These are phyloP conservation scores for Echinarachnius parma DNA, from an alignment of 53 echinoderm and acorn worm genomes.

Conservation along the genomic window DNA sequence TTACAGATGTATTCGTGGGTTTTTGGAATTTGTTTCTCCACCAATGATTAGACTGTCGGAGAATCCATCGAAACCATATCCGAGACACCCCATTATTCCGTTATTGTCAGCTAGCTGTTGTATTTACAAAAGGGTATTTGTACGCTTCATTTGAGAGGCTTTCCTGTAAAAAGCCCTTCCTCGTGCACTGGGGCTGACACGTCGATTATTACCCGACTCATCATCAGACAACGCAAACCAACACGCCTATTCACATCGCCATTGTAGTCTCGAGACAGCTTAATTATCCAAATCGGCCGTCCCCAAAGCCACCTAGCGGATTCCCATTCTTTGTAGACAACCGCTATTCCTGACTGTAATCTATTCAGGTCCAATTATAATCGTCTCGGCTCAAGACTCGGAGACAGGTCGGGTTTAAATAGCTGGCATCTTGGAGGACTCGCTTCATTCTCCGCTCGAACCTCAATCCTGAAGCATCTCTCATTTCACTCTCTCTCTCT, in stretches of 20 bases:
- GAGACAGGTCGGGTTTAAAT: slow-evolving; percentile 27
- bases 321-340: slow-evolving; percentile 38
- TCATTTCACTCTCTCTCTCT: too few relatives aligned
- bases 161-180: slow-evolving; percentile 27
- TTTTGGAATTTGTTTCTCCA: background rate
- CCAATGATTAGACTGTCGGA: slow-evolving; percentile 45
- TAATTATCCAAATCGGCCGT: slow-evolving; percentile 36
- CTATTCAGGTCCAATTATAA: slow-evolving; percentile 49
- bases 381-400: slow-evolving; percentile 41
- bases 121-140: slow-evolving; percentile 34
- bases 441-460: too few relatives aligned
- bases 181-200: slow-evolving; percentile 10
- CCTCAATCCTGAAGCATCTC: slow-evolving; percentile 22
- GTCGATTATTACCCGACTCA: slow-evolving; percentile 33
- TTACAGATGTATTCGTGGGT: background rate
- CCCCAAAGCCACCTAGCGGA: slow-evolving; percentile 46
- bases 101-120: slow-evolving; percentile 24
- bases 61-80: slow-evolving; percentile 26
- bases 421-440: too few relatives aligned
- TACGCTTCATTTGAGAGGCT: slow-evolving; percentile 30
- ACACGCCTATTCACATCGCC: slow-evolving; percentile 15
- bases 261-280: slow-evolving; percentile 46
- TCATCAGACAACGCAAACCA: slow-evolving; percentile 34
- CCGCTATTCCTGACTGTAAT: slow-evolving; percentile 49
- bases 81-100: slow-evolving; percentile 21